Percentiles rank a stretch among this genome's conserved stretches.
These are phyloP conservation scores for Chrysogorgia sp. DNA, from an alignment of 92 coral and sea anemone genomes.

Conservation along the genomic window DNA sequence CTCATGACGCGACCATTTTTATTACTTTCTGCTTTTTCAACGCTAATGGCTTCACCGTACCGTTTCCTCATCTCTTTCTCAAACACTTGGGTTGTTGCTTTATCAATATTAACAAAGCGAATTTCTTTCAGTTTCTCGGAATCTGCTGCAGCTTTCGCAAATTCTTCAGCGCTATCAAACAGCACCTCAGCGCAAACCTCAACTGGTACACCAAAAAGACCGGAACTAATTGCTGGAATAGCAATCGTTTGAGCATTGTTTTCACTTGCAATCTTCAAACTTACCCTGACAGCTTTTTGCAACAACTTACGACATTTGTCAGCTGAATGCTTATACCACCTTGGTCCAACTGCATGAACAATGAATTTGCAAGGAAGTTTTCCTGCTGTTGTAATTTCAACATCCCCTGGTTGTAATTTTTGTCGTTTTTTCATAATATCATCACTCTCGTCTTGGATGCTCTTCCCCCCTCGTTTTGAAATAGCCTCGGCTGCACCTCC, in stretches of 20 bases:
- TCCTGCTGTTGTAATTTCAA: slow-evolving; percentile 27
- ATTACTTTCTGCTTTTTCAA: slow-evolving; percentile 53
- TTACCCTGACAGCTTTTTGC: slow-evolving; percentile 47
- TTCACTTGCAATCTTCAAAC: slow-evolving; percentile 54
- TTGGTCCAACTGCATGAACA: slow-evolving; percentile 75
- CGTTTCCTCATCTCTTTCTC: slow-evolving; percentile 61
- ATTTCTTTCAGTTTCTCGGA: slow-evolving; percentile 52
- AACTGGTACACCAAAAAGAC: slow-evolving; percentile 55
- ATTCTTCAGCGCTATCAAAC: slow-evolving; percentile 68
- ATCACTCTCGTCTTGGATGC: slow-evolving; percentile 55
- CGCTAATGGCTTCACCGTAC: slow-evolving; percentile 15
- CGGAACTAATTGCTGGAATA: slow-evolving; percentile 88
- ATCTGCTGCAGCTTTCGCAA: slow-evolving; percentile 54
- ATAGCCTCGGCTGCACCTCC: slow-evolving; percentile 60
- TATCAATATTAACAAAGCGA: slow-evolving; percentile 68
- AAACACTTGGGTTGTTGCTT: slow-evolving; percentile 62
- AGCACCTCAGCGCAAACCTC: slow-evolving; percentile 68
- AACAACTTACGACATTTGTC: slow-evolving; percentile 26
- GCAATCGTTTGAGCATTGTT: slow-evolving; percentile 62
- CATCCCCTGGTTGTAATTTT: slow-evolving; percentile 24
- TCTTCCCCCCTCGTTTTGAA: slow-evolving; percentile 66
- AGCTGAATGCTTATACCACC: slow-evolving; percentile 54
- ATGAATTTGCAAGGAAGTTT: slow-evolving; percentile 41
- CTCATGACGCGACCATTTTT: slow-evolving; percentile 57
- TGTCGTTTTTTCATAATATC: slow-evolving; percentile 9